Conservation (phyloP, 2,113 vertebrate species). For the Oncorhynchus keta region DNA sequence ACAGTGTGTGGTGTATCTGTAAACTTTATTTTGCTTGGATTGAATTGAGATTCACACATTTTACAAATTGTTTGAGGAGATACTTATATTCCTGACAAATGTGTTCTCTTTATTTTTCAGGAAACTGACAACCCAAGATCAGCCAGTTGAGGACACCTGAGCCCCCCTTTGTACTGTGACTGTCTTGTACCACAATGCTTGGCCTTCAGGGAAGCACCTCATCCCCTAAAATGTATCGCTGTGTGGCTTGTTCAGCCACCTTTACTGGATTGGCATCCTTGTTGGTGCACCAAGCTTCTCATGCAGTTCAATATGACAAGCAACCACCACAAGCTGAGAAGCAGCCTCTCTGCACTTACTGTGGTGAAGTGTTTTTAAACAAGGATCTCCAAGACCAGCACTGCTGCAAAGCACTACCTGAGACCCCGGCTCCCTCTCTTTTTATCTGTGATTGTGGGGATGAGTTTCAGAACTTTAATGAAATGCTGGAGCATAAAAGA, state of each 20-base stretch:
- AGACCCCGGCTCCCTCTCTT: constrained; percentile 46
- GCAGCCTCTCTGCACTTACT: constrained; percentile 52
- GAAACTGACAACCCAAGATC: constrained; percentile 20
- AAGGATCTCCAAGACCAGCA: constrained; percentile 52
- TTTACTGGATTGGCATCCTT: constrained; percentile 72
- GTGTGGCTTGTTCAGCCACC: constrained; percentile 74
- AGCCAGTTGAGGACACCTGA: constrained; percentile 9
- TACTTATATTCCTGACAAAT: constrained; percentile 4
- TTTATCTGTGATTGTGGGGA: constrained; percentile 70
- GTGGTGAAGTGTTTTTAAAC: constrained; percentile 39
- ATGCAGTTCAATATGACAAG: constrained; percentile 37
- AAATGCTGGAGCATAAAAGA: constrained; percentile 67
- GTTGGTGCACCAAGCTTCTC: constrained; percentile 70
- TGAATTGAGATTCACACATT: neutral
- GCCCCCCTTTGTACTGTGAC: neutral
- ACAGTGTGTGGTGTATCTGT: too few relatives aligned
- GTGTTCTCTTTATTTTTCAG: constrained; percentile 38
- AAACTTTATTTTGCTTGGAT: too few relatives aligned
- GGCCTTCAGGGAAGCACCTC: constrained; percentile 69
- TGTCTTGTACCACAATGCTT: constrained; percentile 61
- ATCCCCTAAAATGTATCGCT: constrained; percentile 68
- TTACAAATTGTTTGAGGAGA: neutral
- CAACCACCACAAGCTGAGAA: neutral
- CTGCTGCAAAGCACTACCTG: constrained; percentile 12
- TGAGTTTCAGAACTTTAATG: constrained; percentile 60